A percentile compares a stretch with the other conserved stretches of the same genome.
These are phyloP conservation scores for Drosophila neocordata DNA, from an alignment of 1,140 invertebrate species.

Conservation along the genomic window DNA sequence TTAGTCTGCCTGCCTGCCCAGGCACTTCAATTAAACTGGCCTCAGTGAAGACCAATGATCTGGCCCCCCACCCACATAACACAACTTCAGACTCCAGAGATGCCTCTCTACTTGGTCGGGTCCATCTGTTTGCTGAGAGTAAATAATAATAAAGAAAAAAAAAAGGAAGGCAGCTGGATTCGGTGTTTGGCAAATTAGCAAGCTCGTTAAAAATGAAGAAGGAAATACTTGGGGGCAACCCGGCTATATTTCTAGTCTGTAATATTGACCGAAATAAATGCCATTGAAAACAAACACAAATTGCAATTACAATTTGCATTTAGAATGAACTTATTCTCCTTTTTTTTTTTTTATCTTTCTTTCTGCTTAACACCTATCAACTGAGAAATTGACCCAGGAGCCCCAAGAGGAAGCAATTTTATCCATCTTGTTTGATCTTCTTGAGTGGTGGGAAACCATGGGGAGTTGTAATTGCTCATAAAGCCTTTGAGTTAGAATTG, in stretches of 20 bases:
- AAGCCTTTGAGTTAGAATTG: conserved; percentile 18
- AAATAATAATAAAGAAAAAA: conserved; percentile 17
- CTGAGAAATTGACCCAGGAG: conserved; percentile 7
- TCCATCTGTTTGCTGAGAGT: conserved; percentile 1
- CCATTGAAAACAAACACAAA: conserved; percentile 31
- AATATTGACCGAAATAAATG: conserved; percentile 16
- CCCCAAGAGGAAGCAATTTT: conserved; percentile 7
- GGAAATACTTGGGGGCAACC: neutral
- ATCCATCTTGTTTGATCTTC: conserved; percentile 12
- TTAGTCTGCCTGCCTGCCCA: conserved; percentile 2
- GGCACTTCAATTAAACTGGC: conserved; percentile 9
- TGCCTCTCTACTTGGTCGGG: neutral
- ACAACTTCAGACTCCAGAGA: neutral
- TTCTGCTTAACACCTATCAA: conserved; percentile 12
- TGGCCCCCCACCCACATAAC: neutral
- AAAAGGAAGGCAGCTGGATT: conserved; percentile 15
- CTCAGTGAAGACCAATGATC: neutral
- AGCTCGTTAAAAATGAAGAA: conserved; percentile 17
- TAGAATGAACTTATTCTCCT: neutral
- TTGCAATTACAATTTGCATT: conserved; percentile 13
- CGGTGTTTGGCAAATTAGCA: conserved; percentile 23
- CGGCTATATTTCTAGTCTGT: neutral
- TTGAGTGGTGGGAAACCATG: neutral
- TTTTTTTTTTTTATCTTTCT: too few species aligned
- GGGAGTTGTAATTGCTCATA: conserved; percentile 7